Evolutionary conservation across 2,888 invertebrate species (phyloP).

Genomic region (Eulithis prunata): DNA sequence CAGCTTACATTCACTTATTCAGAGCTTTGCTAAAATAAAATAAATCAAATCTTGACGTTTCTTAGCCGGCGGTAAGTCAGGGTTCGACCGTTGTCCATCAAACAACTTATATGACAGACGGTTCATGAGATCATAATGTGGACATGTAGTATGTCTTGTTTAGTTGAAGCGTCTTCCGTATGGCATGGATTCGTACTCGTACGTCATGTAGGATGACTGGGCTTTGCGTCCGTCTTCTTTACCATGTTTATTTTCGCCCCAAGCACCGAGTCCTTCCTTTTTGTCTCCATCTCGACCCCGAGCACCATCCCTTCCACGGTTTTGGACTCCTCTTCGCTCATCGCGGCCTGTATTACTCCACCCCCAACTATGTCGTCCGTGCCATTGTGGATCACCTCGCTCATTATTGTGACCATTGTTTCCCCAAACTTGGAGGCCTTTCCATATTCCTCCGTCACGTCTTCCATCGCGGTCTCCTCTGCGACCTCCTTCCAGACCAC

Average conservation of each 20-base stretch:
- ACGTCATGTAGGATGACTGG: slow-evolving; percentile 20
- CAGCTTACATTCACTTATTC: slow-evolving; percentile 27
- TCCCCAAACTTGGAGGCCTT: slow-evolving; percentile 24
- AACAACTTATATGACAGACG: not conserved
- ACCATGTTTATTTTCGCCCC: slow-evolving; percentile 11
- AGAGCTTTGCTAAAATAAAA: slow-evolving; percentile 27
- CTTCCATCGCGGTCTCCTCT: slow-evolving; percentile 1
- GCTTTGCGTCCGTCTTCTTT: slow-evolving; percentile 17
- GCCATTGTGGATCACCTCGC: not conserved
- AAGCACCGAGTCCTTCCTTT: slow-evolving; percentile 13
- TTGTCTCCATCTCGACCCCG: slow-evolving; percentile 4
- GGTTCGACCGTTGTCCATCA: not conserved
- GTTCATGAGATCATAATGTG: slow-evolving; percentile 20
- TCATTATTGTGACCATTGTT: slow-evolving; percentile 5
- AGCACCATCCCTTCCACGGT: slow-evolving; percentile 15
- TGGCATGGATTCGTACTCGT: slow-evolving; percentile 27
- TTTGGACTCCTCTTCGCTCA: slow-evolving; percentile 13
- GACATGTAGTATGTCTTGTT: not conserved
- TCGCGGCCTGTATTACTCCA: slow-evolving; percentile 23
- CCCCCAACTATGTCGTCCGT: slow-evolving; percentile 24
- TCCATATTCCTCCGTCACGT: slow-evolving; percentile 20
- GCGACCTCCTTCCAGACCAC: not conserved
- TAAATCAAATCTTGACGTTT: slow-evolving; percentile 16
- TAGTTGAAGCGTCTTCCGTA: slow-evolving; percentile 27
- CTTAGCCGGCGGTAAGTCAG: slow-evolving; percentile 12